phyloP scores from a whole-genome alignment of 2,797 vertebrate genomes.

The Lepilemur ruficaudatus region DNA sequence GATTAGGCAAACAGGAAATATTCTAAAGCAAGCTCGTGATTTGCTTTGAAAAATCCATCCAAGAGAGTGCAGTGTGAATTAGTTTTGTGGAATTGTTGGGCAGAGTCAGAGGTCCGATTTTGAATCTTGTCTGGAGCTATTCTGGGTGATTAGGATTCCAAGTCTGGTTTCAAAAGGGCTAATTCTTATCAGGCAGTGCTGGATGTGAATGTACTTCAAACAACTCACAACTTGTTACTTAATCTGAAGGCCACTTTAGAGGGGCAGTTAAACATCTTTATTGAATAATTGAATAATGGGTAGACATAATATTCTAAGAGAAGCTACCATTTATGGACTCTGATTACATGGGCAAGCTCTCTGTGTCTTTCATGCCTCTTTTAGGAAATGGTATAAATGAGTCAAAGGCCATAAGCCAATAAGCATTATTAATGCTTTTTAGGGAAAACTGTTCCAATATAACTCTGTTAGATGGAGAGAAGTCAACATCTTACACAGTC shows the following conservation, averaged over 20 bases:
- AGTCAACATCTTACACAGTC: not conserved
- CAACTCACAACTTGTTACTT: slow-evolving; percentile 33
- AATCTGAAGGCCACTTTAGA: slow-evolving; percentile 28
- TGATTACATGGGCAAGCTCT: slow-evolving; percentile 19
- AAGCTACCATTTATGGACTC: slow-evolving; percentile 43
- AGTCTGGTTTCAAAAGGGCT: slow-evolving; percentile 39
- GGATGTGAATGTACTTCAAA: not conserved
- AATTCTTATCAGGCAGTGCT: slow-evolving; percentile 1
- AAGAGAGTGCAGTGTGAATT: slow-evolving; percentile 21
- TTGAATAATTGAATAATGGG: slow-evolving; percentile 41
- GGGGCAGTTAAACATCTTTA: slow-evolving; percentile 44
- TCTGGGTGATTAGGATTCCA: slow-evolving; percentile 23
- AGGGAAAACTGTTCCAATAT: not conserved
- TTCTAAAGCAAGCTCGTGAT: slow-evolving; percentile 15
- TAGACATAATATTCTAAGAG: slow-evolving; percentile 38
- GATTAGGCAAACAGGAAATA: slow-evolving; percentile 4
- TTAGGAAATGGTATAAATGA: slow-evolving; percentile 46
- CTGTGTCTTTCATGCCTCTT: slow-evolving; percentile 45
- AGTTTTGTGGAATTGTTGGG: slow-evolving; percentile 25
- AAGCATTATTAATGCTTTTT: slow-evolving; percentile 11
- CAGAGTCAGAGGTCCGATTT: slow-evolving; percentile 44
- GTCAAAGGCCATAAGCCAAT: not conserved
- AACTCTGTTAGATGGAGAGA: not conserved
- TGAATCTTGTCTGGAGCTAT: slow-evolving; percentile 39
- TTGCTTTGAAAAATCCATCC: slow-evolving; percentile 51